Conservation (phyloP, 2,113 vertebrate genomes). For the Phodopus roborovskii region DNA sequence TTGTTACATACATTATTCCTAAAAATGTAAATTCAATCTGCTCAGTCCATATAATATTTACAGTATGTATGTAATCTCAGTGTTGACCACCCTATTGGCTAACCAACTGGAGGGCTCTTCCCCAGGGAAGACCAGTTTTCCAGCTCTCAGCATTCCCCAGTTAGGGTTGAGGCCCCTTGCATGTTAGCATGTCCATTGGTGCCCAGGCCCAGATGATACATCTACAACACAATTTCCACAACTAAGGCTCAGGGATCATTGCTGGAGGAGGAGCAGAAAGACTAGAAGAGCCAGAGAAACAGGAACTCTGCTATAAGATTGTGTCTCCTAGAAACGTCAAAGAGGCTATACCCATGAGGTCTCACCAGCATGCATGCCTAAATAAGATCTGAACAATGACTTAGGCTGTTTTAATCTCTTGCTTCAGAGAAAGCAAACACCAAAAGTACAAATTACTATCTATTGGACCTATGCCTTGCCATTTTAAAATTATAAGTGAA, state of each 20-base stretch:
- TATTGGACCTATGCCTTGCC: neutral
- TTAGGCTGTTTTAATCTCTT: constrained; percentile 23
- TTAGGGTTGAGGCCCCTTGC: neutral
- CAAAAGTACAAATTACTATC: neutral
- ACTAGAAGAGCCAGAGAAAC: neutral
- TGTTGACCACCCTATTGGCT: too few species aligned
- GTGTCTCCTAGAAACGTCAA: neutral
- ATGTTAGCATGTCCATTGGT: neutral
- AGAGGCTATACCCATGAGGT: neutral
- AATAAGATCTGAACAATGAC: neutral
- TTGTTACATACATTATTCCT: neutral
- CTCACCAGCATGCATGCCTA: too few species aligned
- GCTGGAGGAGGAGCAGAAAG: neutral
- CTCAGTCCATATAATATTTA: neutral
- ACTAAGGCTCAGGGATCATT: neutral
- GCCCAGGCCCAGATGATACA: neutral
- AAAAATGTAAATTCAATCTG: neutral
- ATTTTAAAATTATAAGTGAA: neutral
- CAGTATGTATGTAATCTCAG: neutral
- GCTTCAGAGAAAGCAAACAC: constrained; percentile 2
- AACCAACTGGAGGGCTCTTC: neutral
- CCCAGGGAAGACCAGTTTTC: neutral
- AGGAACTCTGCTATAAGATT: neutral
- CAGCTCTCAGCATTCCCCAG: neutral
- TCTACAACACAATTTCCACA: neutral